A percentile compares a stretch with the other conserved stretches of the same genome.
phyloP scores from a whole-genome alignment of 2,113 vertebrate genomes.

The Pseudopodoces humilis region DNA sequence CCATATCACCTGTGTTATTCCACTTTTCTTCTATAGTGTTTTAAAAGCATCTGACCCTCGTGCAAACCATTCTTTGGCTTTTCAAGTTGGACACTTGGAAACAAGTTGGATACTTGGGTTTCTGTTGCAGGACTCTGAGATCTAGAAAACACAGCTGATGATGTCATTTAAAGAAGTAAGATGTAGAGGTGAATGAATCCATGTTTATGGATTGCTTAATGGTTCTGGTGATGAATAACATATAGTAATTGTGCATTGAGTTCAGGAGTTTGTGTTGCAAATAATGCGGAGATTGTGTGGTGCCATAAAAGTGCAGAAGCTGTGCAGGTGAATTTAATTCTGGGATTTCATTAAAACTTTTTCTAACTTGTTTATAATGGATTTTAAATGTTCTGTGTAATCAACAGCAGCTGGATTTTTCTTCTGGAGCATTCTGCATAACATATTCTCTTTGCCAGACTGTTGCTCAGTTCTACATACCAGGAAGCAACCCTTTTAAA shows the following conservation, averaged over 20 bases:
- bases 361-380: neutral
- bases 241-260: neutral
- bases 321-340: neutral
- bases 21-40: neutral
- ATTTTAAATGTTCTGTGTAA: slow-evolving; percentile 13
- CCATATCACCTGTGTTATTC: neutral
- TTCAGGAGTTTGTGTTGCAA: neutral
- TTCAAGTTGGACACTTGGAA: neutral
- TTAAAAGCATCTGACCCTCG: neutral
- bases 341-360: neutral
- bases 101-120: neutral
- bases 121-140: neutral
- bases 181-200: neutral
- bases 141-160: neutral
- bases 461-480: neutral
- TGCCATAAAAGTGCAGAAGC: neutral
- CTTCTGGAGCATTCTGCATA: neutral
- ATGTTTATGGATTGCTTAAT: neutral
- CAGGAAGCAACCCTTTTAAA: neutral
- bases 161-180: neutral
- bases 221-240: neutral
- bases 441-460: neutral
- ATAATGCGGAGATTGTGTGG: neutral
- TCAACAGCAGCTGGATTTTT: slow-evolving; percentile 7
- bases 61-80: neutral